Evolutionary conservation across 2,113 vertebrate genomes (phyloP), one percentile per base, ranked within the genome.

Genomic region (Pseudonaja textilis): DNA sequence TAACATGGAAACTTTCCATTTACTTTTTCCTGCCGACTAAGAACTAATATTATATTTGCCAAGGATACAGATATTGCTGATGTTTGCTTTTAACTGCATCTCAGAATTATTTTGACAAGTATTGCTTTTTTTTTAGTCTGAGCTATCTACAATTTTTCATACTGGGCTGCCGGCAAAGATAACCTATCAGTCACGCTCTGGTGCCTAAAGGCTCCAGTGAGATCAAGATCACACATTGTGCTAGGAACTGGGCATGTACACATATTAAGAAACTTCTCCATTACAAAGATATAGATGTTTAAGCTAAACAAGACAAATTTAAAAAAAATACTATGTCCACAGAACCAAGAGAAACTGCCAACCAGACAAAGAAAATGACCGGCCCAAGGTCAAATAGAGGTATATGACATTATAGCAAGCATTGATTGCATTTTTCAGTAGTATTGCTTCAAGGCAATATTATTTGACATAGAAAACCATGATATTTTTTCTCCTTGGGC

Each of bases 61-160:
- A 94, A 88, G 74, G 92, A 26, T 22, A 74, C 50, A 47, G 85
- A 1, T 87, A 56, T 57, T 92, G 23, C 92, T 94, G 18, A 85
- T 10, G 0, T 93, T 90, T 95, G 39, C 85, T 29, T 91, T 93
- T 95, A 94, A 96, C 96, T 91, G 92, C 86, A 0, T 0, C 0
- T 0, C 25, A 93, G 64, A 89, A 57, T 22, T 95, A 95, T 96
- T 96, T 87, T 86, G 92, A 87, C 54, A 93, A 89, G 12, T 26
- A 64, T 55, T 74, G 18, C 34, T 34, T 85, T 86, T 55, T 94
- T 94, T 69, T 59, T 87, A 89, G 59, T 42, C 42, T 86, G 74
- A 74, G 26, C 91, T 95, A 94, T 81, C 89, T 93, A 52, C 91
- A 93, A 93, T 94, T 86, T 95, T 94, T 56, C 85, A 95, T 93